phyloP scores from a whole-genome alignment of 2,888 invertebrate genomes.

The Caenorhabditis sp. region DNA sequence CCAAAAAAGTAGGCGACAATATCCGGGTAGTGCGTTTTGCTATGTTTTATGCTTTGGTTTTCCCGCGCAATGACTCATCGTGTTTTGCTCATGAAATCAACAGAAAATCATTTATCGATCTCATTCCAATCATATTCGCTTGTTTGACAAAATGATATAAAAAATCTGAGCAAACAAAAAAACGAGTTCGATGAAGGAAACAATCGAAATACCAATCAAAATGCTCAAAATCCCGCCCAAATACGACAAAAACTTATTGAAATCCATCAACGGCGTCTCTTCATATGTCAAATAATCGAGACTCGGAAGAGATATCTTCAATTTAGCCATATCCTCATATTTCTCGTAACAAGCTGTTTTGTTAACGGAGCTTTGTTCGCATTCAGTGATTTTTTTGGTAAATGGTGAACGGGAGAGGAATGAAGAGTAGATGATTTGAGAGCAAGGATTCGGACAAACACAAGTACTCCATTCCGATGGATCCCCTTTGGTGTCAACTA shows the following conservation, averaged over 20 bases:
- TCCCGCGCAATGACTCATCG: too few relatives aligned
- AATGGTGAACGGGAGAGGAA: conserved; percentile 27
- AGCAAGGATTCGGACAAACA: conserved; percentile 33
- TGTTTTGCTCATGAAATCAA: too few relatives aligned
- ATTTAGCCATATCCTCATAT: conserved; percentile 26
- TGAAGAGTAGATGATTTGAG: conserved; percentile 27
- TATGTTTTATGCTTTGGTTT: too few relatives aligned
- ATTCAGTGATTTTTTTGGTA: conserved; percentile 8
- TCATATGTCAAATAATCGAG: conserved; percentile 31
- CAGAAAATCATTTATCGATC: too few relatives aligned
- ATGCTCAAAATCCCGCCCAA: conserved; percentile 53
- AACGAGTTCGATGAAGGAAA: conserved; percentile 51
- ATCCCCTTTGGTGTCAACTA: conserved; percentile 34
- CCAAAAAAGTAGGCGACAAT: too few relatives aligned
- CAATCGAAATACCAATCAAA: conserved; percentile 50
- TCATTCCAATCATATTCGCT: conserved; percentile 9
- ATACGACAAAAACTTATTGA: conserved; percentile 44
- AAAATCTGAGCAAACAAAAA: conserved; percentile 36
- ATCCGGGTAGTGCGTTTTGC: too few relatives aligned
- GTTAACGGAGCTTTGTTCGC: conserved; percentile 1
- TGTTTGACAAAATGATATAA: conserved; percentile 28
- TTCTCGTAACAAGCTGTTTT: conserved; percentile 27
- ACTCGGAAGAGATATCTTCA: conserved; percentile 24
- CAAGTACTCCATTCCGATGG: conserved; percentile 42
- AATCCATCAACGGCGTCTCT: conserved; percentile 40